phyloP scores from a whole-genome alignment of 2,888 invertebrate genomes.

The Drosophila peninsularis region DNA sequence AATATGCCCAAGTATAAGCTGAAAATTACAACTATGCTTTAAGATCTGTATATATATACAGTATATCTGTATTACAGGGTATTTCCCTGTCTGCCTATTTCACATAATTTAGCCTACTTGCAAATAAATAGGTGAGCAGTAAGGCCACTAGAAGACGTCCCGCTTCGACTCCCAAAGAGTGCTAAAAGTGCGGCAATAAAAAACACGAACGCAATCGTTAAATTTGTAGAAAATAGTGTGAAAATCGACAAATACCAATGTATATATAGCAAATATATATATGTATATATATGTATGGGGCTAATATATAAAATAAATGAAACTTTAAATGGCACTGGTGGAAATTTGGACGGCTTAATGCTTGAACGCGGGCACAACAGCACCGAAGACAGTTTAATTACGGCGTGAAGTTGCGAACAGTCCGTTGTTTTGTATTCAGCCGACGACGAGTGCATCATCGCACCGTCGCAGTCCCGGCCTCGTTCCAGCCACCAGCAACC shows the following conservation, averaged over 20 bases:
- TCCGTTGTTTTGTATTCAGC: constrained; percentile 47
- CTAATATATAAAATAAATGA: constrained; percentile 57
- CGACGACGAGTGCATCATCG: constrained; percentile 21
- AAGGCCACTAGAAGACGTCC: constrained; percentile 19
- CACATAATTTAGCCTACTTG: constrained; percentile 25
- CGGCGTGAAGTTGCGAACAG: constrained; percentile 76
- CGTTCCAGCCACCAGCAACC: neutral
- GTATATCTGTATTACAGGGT: constrained; percentile 14
- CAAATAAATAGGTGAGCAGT: constrained; percentile 53
- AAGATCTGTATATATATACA: too few relatives aligned
- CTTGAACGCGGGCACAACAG: constrained; percentile 56
- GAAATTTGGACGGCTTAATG: constrained; percentile 71
- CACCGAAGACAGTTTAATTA: constrained; percentile 79
- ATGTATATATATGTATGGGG: neutral
- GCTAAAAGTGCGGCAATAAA: constrained; percentile 73
- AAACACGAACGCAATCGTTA: constrained; percentile 71
- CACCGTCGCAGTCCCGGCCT: neutral
- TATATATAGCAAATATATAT: neutral
- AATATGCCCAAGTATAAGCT: neutral
- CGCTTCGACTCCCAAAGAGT: constrained; percentile 43
- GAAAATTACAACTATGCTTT: neutral
- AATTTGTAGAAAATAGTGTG: constrained; percentile 78
- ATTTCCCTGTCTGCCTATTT: neutral
- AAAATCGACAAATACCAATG: constrained; percentile 50
- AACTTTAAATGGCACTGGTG: constrained; percentile 70